Base-by-base conservation (phyloP, 2,797 vertebrate genomes). In the Hippocampus kuda region DNA sequence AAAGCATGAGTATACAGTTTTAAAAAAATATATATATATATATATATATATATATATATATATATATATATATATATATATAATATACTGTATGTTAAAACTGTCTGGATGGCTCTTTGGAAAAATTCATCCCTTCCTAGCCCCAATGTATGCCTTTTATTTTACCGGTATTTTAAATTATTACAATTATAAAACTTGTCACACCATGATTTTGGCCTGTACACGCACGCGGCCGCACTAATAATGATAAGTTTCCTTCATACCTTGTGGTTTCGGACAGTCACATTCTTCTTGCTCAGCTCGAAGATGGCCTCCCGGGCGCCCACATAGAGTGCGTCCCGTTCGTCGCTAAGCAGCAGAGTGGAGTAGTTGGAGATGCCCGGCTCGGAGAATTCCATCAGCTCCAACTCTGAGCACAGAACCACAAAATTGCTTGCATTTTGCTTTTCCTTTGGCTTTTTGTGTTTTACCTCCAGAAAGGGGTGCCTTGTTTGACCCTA, bases 311-410 rank as follows among this genome's bases (percentile, higher is more conserved):
- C 92, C 77, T 98, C 96, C 72, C 95, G 90, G 65, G 96, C 95
- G 0, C 97, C 97, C 54, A 98, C 92, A 16, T 94, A 99, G 1
- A 99, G 85, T 0, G 90, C 83, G 0, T 91, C 90, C 62, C 85
- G 76, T 12, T 94, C 88, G 75, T 96, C 91, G 44, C 83, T 96
- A 83, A 98, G 90, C 85, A 99, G 79, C 81, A 99, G 74, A 0
- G 93, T 92, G 0, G 97, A 94, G 86, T 98, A 99, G 88, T 99
- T 99, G 77, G 90, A 97, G 81, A 94, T 89, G 46, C 89, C 93
- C 0, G 91, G 88, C 80, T 95, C 92, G 0, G 93, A 92, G 83
- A 99, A 98, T 86, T 92, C 91, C 76, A 89, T 72, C 81, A 98
- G 83, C 70, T 88, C 89, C 76, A 96, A 87, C 78, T 98, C 97